phyloP scores from a whole-genome alignment of 2,797 vertebrate genomes.

The Tinamus major region DNA sequence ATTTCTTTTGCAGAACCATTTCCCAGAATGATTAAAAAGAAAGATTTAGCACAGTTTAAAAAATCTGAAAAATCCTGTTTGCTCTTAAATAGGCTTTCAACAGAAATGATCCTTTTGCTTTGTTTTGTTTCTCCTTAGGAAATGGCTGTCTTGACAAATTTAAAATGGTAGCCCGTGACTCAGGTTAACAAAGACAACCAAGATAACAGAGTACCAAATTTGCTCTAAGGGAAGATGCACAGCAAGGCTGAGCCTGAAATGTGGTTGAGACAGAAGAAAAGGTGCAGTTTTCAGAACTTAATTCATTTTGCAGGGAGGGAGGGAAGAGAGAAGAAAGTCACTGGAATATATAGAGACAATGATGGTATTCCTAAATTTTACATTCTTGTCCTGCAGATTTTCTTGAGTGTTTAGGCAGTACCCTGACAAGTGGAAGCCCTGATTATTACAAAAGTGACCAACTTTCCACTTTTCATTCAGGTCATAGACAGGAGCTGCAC shows the following conservation, averaged over 20 bases:
- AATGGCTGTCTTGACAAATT: neutral
- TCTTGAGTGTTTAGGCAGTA: neutral
- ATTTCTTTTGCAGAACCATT: neutral
- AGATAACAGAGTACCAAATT: neutral
- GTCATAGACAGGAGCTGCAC: neutral
- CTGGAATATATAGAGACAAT: neutral
- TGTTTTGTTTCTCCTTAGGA: neutral
- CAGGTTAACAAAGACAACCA: neutral
- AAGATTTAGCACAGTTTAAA: neutral
- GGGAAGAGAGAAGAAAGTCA: neutral
- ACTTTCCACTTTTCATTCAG: neutral
- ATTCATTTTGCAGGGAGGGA: neutral
- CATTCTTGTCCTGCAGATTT: neutral
- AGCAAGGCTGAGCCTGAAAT: neutral
- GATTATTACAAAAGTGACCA: neutral
- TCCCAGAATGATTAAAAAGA: neutral
- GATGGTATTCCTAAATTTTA: neutral
- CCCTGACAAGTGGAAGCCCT: neutral
- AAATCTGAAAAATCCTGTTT: fast-evolving
- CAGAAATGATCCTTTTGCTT: neutral
- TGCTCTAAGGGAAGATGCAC: neutral
- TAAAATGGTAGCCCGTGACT: neutral
- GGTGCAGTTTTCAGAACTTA: neutral
- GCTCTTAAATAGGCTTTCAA: neutral
- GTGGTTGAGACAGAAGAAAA: neutral